Evolutionary conservation across 2,888 invertebrate genomes (phyloP), one percentile per base, ranked within the genome.

Genomic region (Conistra vaccinii): DNA sequence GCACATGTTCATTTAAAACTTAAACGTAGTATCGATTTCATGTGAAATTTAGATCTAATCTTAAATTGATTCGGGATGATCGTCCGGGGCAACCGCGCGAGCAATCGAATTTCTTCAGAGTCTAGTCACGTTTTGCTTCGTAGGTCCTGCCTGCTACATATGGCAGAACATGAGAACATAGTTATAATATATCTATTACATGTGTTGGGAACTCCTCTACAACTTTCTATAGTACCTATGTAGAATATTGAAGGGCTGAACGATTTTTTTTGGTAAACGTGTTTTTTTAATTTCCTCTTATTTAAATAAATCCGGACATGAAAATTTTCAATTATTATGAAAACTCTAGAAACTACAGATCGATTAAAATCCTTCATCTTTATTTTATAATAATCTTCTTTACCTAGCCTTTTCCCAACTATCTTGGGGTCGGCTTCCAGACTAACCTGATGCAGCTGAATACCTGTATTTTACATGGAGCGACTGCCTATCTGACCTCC

Each of bases 1-100:
- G 58, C 62, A 57, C 48, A 66, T 63, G 71, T 78, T 78, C 76
- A 69, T 81, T 85, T 77, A 60, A 86, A 85, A 80, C 58, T 74
- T 57, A 78, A 77, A 85, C 63, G 61, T 61, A 65, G 69, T 75
- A 86, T 85, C 77, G 84, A 88, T 89, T 87, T 89, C 86, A 89
- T 92, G 91, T 92, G 89, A 92, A 92, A 92, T 92, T 93, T 91
- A 91, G 92, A 94, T 93, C 90, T 93, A 93, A 94, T 94, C 93
- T 94, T 83, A 93, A 94, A 94, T 94, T 92, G 94, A 94, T 94
- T 93, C 89, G 88, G 89, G 91, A 90, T 91, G 92, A 92, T 93
- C 90, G 89, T 87, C 82, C 83, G 88, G 86, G 85, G 87, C 89
- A 90, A 86, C 89, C 91, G 88, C 89, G 90, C 91, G 88, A 86